Base-by-base conservation (phyloP, 2,797 vertebrate species). In the Protonibea diacanthus region DNA sequence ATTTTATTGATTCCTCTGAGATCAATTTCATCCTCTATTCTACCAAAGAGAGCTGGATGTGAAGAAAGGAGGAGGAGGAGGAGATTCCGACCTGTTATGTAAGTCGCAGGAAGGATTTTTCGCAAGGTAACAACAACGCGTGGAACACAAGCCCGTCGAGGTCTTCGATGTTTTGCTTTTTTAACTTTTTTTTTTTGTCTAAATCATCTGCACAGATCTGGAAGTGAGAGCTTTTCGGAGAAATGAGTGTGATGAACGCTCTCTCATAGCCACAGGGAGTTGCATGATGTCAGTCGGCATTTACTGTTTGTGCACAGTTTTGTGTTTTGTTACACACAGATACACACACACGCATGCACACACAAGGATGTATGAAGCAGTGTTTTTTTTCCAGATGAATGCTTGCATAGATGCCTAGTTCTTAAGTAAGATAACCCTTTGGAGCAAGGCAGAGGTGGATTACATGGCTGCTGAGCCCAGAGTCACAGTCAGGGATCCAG, bases 371-470 rank as follows among this genome's bases (percentile, higher is more conserved):
- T 87, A 92, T 80, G 90, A 89, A 91, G 91, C 88, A 83, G 83
- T 82, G 87, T 91, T 90, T 93, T 89, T 89, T 87, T 91, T 92
- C 85, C 88, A 89, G 86, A 89, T 93, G 93, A 91, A 91, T 83
- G 91, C 88, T 66, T 74, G 83, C 88, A 81, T 92, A 85, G 90
- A 92, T 87, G 89, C 87, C 80, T 80, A 91, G 91, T 92, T 92
- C 88, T 88, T 92, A 89, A 92, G 86, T 86, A 84, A 90, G 91
- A 93, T 89, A 90, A 91, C 89, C 90, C 92, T 93, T 92, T 87
- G 88, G 90, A 93, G 88, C 84, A 85, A 91, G 88, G 87, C 88
- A 92, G 90, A 91, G 89, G 90, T 93, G 88, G 87, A 92, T 93
- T 88, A 94, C 89, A 93, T 91, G 90, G 89, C 89, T 86, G 83